Evolutionary conservation across 1,140 invertebrate species (phyloP).

Genomic region (Aricia agestis): DNA sequence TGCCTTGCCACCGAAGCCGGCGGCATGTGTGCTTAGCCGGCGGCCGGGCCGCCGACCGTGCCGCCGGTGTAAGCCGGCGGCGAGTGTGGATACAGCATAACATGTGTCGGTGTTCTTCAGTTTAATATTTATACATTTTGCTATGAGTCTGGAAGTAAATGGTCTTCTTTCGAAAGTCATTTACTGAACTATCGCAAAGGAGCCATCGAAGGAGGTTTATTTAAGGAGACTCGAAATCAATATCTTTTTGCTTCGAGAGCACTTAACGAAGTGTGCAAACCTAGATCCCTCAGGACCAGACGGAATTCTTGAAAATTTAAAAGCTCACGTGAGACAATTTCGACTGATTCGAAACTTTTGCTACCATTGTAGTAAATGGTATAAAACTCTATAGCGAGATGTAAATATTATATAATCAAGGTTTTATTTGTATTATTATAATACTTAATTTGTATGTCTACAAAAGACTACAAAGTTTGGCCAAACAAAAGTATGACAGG

Average conservation of each 20-base stretch:
- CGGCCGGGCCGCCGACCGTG: no score
- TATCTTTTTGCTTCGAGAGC: not conserved
- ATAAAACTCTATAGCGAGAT: no score
- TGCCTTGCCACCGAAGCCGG: no score
- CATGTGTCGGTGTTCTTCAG: no score
- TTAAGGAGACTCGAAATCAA: constrained; percentile 1
- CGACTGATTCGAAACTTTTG: not conserved
- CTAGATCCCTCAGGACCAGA: not conserved
- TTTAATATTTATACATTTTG: no score
- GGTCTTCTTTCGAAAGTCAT: not conserved
- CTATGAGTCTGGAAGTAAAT: no score
- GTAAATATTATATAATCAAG: no score
- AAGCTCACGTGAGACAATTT: not conserved
- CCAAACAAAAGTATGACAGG: not conserved
- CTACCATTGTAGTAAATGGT: not conserved
- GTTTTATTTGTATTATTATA: not conserved
- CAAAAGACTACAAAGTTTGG: not conserved
- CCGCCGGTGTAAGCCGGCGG: no score
- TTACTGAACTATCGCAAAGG: not conserved
- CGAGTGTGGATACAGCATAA: no score
- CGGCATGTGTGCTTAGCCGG: no score
- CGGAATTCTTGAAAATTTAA: constrained; percentile 1
- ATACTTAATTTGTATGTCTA: not conserved
- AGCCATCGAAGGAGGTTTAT: not conserved
- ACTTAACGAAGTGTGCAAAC: not conserved